Conservation (phyloP, 2,888 invertebrate species). For the Drosophila villosipedis region DNA sequence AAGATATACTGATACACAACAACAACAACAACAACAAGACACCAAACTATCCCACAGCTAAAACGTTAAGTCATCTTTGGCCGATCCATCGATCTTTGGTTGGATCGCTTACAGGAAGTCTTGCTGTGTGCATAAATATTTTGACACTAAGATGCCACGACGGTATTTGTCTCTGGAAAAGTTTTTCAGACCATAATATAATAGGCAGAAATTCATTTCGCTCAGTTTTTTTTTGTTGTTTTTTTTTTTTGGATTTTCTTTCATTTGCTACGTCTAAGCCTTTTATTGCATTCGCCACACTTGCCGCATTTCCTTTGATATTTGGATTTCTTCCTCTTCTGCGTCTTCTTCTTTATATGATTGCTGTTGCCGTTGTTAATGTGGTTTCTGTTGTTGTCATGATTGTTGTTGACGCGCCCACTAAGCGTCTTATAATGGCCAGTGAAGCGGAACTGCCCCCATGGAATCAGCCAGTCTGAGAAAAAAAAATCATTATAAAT, state of each 20-base stretch:
- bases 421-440: constrained; percentile 61
- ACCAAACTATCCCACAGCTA: constrained; percentile 57
- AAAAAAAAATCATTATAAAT: constrained; percentile 42
- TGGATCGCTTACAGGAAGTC: constrained; percentile 68
- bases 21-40: constrained; percentile 11
- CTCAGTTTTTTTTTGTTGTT: not conserved
- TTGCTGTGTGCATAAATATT: constrained; percentile 76
- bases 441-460: constrained; percentile 38
- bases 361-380: constrained; percentile 3
- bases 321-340: constrained; percentile 5
- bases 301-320: constrained; percentile 61
- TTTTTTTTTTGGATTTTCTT: constrained; percentile 39
- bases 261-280: constrained; percentile 60
- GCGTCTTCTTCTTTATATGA: constrained; percentile 6
- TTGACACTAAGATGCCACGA: constrained; percentile 71
- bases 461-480: constrained; percentile 3
- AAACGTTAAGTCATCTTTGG: constrained; percentile 73
- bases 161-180: constrained; percentile 7
- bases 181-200: not conserved
- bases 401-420: constrained; percentile 43
- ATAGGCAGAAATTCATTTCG: constrained; percentile 17
- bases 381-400: constrained; percentile 4
- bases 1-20: not conserved
- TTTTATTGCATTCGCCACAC: constrained; percentile 69
- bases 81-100: constrained; percentile 48